Base-by-base conservation (phyloP, 1,140 invertebrate genomes). In the Lycorma delicatula region DNA sequence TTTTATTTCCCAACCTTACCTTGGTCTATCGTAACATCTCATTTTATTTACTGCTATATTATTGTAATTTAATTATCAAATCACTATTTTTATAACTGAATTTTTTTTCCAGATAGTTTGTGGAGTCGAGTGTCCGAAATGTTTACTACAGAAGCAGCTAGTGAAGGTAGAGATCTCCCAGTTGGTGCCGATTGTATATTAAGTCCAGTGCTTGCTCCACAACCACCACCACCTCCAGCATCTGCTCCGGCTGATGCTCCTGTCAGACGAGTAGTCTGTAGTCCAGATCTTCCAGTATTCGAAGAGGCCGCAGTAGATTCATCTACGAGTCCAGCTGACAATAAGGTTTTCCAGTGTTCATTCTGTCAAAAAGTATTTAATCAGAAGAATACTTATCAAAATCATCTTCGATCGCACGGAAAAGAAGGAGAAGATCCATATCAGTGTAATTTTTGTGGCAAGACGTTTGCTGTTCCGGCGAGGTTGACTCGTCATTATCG, bases 401-500 rank as follows among this genome's bases (percentile, higher is more conserved):
- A 76, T 58, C 81, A 82, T 63, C 56, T 81, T 20, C 71, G 77
- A 54, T 76, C 76, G 1, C 81, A 83, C 62, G 65, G 66, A 1
- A 80, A 82, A 60, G 74, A 79, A n/a, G 72, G 71, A 53, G 77
- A 81, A 6, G 87, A 90, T 72, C 87, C 86, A 4, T 91, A 92
- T 72, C 81, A 86, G 36, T 97, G 92, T 72, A 87, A 91, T 68
- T 86, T 93, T 56, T 97, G 93, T 73, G 81, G 85, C 56, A 96
- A 96, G 70, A 92, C 89, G 0, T 94, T 94, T 71, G 86, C 89
- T 3, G 91, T 93, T 16, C 90, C 89, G 3, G 91, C 91, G n/a
- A 75, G 93, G 44, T 75, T 97, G 52, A 91, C 89, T 1, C 82
- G 92, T 6, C 93, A 97, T 70, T 93, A 93, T 71, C 80, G 91